Percentiles rank a stretch among this genome's conserved stretches.
phyloP scores from a whole-genome alignment of 92 coral and sea anemone genomes.

The Phenganax stokvisi region DNA sequence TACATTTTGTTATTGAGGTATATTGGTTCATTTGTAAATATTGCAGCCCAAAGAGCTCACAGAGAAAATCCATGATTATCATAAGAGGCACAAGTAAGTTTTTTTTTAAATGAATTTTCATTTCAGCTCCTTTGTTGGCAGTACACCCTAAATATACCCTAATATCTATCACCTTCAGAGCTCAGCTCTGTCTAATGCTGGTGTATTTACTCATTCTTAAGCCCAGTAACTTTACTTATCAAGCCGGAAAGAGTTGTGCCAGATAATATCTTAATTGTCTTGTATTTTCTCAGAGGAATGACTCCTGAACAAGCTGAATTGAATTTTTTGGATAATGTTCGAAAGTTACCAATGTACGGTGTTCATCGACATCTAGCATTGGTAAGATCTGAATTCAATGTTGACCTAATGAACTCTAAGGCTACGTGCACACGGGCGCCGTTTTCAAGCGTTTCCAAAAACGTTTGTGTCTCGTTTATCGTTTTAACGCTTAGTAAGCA shows the following conservation, averaged over 20 bases:
- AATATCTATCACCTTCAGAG: too few relatives aligned
- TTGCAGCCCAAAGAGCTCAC: slow-evolving; percentile 79
- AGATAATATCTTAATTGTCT: not conserved
- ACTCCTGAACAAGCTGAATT: slow-evolving; percentile 88
- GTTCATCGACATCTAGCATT: slow-evolving; percentile 85
- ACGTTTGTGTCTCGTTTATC: not conserved
- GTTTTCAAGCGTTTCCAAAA: not conserved
- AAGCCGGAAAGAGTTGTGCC: not conserved
- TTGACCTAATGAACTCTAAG: not conserved
- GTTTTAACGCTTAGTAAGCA: too few relatives aligned
- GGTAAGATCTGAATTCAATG: slow-evolving; percentile 45
- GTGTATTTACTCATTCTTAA: too few relatives aligned
- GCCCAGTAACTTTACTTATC: not conserved
- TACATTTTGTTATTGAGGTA: not conserved
- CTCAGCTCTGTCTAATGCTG: too few relatives aligned
- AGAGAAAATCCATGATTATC: slow-evolving; percentile 82
- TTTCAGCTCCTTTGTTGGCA: not conserved
- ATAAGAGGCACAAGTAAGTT: slow-evolving; percentile 71
- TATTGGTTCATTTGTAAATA: not conserved
- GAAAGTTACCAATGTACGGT: slow-evolving; percentile 94
- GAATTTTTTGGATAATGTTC: slow-evolving; percentile 86
- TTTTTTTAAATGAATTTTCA: not conserved
- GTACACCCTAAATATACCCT: too few relatives aligned
- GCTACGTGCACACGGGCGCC: not conserved
- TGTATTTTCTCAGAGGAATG: slow-evolving; percentile 58